phyloP scores from a whole-genome alignment of 2,888 invertebrate species.

The Drosophila infuscata region DNA sequence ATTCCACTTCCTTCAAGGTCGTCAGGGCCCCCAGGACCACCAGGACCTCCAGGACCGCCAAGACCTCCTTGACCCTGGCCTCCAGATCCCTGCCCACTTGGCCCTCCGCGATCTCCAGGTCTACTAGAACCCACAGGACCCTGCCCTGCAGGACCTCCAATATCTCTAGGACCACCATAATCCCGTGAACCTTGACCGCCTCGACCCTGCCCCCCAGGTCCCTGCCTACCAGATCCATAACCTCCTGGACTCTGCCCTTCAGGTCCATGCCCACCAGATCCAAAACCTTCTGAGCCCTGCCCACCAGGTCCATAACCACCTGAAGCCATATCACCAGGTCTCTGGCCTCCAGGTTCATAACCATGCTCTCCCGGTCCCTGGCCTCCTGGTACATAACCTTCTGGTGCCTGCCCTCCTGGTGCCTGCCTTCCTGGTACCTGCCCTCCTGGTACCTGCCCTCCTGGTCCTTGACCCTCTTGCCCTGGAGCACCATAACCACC shows the following conservation, averaged over 20 bases:
- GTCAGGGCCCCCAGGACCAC: conserved; percentile 4
- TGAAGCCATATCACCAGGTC: too few species aligned
- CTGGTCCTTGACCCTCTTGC: neutral
- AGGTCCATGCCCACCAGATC: neutral
- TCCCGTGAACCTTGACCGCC: neutral
- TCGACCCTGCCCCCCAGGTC: conserved; percentile 1
- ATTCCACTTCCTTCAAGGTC: conserved; percentile 29
- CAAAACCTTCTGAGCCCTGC: neutral
- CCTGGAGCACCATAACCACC: neutral
- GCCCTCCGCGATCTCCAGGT: neutral
- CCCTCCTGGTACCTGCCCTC: too few species aligned
- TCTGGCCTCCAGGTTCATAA: neutral
- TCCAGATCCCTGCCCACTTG: neutral
- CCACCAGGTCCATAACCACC: neutral
- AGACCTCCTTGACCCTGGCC: neutral
- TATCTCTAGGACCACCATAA: neutral
- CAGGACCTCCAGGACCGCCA: conserved; percentile 5
- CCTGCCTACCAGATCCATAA: neutral
- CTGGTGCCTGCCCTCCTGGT: neutral
- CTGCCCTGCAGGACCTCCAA: neutral
- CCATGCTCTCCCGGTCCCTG: neutral
- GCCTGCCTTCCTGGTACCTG: neutral
- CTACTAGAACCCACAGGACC: neutral
- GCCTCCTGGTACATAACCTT: neutral
- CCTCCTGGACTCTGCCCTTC: neutral